Evolutionary conservation across 2,888 invertebrate species (phyloP).

Genomic region (Calameuta filiformis): DNA sequence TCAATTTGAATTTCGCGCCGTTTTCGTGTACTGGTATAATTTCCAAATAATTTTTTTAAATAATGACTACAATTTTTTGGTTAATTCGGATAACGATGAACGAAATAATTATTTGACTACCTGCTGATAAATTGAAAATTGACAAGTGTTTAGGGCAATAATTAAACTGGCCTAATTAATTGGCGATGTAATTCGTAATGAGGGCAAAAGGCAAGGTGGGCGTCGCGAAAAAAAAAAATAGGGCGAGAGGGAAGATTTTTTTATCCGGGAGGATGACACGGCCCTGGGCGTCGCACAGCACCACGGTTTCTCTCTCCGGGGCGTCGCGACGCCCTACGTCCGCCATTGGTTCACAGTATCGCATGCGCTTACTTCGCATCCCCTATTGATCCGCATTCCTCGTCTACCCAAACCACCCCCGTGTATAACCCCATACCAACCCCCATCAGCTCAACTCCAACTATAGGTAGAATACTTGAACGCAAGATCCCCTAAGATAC

Average conservation of each 20-base stretch:
- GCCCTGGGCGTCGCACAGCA: slow-evolving; percentile 19
- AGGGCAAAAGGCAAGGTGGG: background rate
- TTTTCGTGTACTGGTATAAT: background rate
- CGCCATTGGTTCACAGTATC: slow-evolving; percentile 49
- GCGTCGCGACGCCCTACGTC: slow-evolving; percentile 48
- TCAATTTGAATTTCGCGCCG: background rate
- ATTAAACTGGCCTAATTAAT: background rate
- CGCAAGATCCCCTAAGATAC: slow-evolving; percentile 58
- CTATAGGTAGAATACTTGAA: slow-evolving; percentile 45
- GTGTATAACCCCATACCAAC: slow-evolving; percentile 10
- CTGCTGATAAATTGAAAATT: background rate
- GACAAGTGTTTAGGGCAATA: background rate
- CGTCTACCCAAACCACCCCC: slow-evolving; percentile 16
- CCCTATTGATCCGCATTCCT: slow-evolving; percentile 55
- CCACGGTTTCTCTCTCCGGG: slow-evolving; percentile 28
- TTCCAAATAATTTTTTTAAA: background rate
- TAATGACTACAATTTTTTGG: background rate
- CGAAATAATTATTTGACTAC: background rate
- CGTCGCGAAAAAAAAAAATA: background rate
- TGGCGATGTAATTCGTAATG: background rate
- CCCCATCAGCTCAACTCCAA: background rate
- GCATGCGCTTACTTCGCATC: slow-evolving; percentile 48
- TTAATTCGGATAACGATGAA: background rate
- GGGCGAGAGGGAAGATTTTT: background rate
- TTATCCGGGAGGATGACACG: background rate